Evolutionary conservation across 2,113 vertebrate species (phyloP), one percentile per base, ranked within the genome.

Genomic region (Tauraco erythrolophus): DNA sequence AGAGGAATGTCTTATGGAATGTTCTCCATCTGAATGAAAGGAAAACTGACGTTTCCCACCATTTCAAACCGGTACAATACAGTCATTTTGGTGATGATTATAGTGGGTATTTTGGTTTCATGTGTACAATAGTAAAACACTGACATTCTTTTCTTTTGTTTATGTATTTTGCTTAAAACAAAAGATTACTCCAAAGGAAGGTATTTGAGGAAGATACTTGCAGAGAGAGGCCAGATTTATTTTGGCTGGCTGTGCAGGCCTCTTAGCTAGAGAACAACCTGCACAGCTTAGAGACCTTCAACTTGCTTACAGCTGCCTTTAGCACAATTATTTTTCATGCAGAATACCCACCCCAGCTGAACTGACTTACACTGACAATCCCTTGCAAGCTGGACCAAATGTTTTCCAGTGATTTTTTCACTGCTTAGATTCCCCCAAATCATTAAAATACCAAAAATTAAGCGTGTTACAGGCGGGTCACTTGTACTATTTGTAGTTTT

Each of bases 131-230:
- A 75, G 80, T 75, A 41, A 66, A 92, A 64, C 54, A 23, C 43
- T 45, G 75, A 70, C 46, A 74, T 66, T 80, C 33, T 89, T 87
- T 89, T 58, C 93, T 87, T 60, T 60, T 96, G 77, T 96, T 96
- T 96, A 72, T 95, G 39, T 95, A 18, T 82, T 79, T 87, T 95
- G 39, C 94, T 89, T 89, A 89, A 96, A 94, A 95, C 94, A 97
- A 88, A 84, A 88, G 35, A 31, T 94, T 74, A 50, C 81, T 95
- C 71, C 43, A 12, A 54, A 62, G 95, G 76, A 90, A 96, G 85
- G 79, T 31, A 92, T 95, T 84, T 89, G 92, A 94, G 88, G 90
- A 88, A 94, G 66, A 50, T 41, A 30, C 88, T 93, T 78, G 88
- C 65, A 84, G 84, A 86, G 89, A 80, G 65, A 45, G 71, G 41